Evolutionary conservation across 2,113 vertebrate species (phyloP).

Genomic region (Carassius gibelio): DNA sequence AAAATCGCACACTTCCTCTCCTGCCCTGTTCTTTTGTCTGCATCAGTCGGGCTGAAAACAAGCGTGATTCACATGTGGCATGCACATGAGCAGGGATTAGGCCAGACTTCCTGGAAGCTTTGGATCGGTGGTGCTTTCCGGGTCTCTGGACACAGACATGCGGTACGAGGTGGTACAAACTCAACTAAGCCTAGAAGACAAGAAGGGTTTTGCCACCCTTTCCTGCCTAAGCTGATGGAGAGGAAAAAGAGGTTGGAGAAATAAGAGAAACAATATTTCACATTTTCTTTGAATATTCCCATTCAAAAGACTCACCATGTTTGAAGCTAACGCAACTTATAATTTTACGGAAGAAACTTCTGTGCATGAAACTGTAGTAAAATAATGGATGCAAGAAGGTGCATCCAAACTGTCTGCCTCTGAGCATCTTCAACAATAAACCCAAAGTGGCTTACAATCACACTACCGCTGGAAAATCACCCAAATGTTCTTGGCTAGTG

Average conservation of each 20-base stretch:
- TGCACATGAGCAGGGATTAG: slow-evolving; percentile 69
- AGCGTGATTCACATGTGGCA: slow-evolving; percentile 63
- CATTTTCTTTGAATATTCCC: not conserved
- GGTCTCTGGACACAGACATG: slow-evolving; percentile 61
- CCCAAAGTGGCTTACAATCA: not conserved
- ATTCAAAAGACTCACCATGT: slow-evolving; percentile 79
- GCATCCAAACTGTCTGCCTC: slow-evolving; percentile 73
- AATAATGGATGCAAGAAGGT: slow-evolving; percentile 75
- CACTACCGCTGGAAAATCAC: not conserved
- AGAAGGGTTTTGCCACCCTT: not conserved
- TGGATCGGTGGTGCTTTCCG: slow-evolving; percentile 66
- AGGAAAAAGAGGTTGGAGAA: not conserved
- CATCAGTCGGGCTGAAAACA: slow-evolving; percentile 43
- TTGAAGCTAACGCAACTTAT: slow-evolving; percentile 82
- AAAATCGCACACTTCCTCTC: slow-evolving; percentile 34
- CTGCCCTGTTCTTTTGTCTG: slow-evolving; percentile 63
- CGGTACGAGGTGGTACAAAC: slow-evolving; percentile 49
- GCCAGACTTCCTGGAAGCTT: slow-evolving; percentile 64
- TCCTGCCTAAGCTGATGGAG: not conserved
- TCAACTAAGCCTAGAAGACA: slow-evolving; percentile 34
- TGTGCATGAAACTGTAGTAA: slow-evolving; percentile 78
- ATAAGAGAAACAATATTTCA: not conserved
- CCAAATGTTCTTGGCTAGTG: not conserved
- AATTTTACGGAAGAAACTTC: slow-evolving; percentile 83
- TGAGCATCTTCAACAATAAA: slow-evolving; percentile 69